These are phyloP conservation scores for Penaeus monodon DNA, from an alignment of 2,888 invertebrate genomes.

Conservation along the genomic window DNA sequence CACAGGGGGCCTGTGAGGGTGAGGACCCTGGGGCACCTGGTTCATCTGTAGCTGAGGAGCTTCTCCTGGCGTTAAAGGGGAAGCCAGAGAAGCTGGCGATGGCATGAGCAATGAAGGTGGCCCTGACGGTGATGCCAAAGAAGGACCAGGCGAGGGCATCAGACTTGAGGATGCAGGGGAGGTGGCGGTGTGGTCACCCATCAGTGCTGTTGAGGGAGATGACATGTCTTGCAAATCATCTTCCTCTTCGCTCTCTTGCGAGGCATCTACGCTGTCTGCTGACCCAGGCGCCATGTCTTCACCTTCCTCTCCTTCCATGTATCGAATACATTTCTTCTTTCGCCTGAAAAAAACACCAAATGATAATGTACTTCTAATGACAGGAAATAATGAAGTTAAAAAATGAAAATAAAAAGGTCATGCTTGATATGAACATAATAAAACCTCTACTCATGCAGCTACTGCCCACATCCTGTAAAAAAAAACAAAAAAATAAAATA, in stretches of 20 bases:
- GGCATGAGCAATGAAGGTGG: slow-evolving; percentile 66
- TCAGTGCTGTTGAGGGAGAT: slow-evolving; percentile 68
- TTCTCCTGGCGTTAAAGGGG: slow-evolving; percentile 64
- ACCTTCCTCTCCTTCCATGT: slow-evolving; percentile 86
- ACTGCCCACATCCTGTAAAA: slow-evolving; percentile 63
- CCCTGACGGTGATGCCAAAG: slow-evolving; percentile 70
- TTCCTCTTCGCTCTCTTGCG: slow-evolving; percentile 67
- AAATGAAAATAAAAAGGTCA: slow-evolving; percentile 39
- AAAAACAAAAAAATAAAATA: slow-evolving; percentile 47
- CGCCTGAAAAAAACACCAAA: slow-evolving; percentile 77
- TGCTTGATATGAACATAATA: slow-evolving; percentile 44
- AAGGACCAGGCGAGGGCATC: slow-evolving; percentile 73
- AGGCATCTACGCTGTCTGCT: slow-evolving; percentile 71
- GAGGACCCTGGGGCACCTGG: slow-evolving; percentile 65
- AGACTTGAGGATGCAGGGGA: slow-evolving; percentile 70
- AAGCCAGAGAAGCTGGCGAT: slow-evolving; percentile 65
- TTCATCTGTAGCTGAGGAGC: slow-evolving; percentile 59
- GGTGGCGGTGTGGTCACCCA: slow-evolving; percentile 67
- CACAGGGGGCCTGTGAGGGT: slow-evolving; percentile 81
- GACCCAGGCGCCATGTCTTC: slow-evolving; percentile 81
- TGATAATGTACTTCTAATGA: slow-evolving; percentile 22
- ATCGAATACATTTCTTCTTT: slow-evolving; percentile 97
- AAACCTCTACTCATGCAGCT: slow-evolving; percentile 58
- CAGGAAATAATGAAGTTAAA: slow-evolving; percentile 14
- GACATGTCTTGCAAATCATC: slow-evolving; percentile 68